Base-by-base conservation (phyloP, 2,888 invertebrate species). In the Agonopterix arenella region DNA sequence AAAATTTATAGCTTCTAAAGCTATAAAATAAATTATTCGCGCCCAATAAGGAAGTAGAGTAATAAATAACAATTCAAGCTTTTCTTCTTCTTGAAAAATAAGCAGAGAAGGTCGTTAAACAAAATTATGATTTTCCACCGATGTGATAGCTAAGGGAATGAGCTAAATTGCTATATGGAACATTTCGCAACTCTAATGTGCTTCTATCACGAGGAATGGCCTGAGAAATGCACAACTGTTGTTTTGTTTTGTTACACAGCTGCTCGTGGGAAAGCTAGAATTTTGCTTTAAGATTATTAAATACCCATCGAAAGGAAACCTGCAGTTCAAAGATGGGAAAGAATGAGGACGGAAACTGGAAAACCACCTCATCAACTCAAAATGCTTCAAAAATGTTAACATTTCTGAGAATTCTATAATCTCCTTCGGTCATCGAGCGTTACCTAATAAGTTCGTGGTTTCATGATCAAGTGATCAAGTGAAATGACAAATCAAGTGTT, bases 41-140 rank as follows among this genome's bases (percentile, higher is more conserved):
- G 1, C 28, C 28, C 28, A 28, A 28, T 28, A 28, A 28, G 28
- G 28, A 28, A 28, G 28, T 28, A 28, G 74, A 73, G 79, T 77
- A 80, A 82, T 72, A 71, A 84, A 83, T 81, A 71, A 72, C 70
- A 84, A 81, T 82, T 40, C 40, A 40, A 40, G 40, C n/a, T 10
- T 40, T 40, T n/a, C n/a, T 40, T 40, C 28, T 28, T 28, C 28
- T 28, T 40, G 10, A 40, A n/a, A 11, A 43, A 8, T 3, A 43
- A 43, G 11, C 38, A 37, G 10, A 40, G 11, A 9, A 46, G 46
- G 46, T 38, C 38, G 16, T 46, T 46, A 46, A 36, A 40, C 36
- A 36, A 36, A 38, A 37, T 46, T 38, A 46, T 38, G 46, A 38
- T 46, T 37, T 40, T 40, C 13, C 11, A 9, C 8, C 13, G 11